Conservation (phyloP, 1,140 invertebrate genomes). For the Yoshiicerus persimilis region DNA sequence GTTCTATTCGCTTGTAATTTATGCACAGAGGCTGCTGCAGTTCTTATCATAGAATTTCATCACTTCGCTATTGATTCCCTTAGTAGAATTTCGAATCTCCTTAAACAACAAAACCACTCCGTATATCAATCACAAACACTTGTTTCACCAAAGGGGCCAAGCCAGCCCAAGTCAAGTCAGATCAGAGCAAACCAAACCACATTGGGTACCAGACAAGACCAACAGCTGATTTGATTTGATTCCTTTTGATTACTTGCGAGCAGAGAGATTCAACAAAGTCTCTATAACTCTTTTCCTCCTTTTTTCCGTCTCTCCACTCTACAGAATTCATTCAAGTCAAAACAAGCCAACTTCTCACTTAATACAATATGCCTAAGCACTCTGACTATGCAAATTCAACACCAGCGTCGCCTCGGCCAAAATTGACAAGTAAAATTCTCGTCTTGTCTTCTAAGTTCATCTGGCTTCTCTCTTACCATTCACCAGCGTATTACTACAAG, state of each 20-base stretch:
- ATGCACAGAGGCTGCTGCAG: neutral
- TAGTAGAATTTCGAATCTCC: conserved; percentile 13
- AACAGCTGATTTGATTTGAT: conserved; percentile 17
- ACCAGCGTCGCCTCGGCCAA: neutral
- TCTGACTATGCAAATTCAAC: neutral
- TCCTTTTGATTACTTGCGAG: conserved; percentile 3
- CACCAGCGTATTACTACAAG: neutral
- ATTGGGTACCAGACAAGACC: neutral
- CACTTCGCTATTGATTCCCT: conserved; percentile 10
- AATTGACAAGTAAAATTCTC: neutral
- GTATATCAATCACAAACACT: conserved; percentile 22
- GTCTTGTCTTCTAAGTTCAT: neutral
- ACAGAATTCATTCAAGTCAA: no score
- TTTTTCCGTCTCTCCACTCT: neutral
- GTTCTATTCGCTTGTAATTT: neutral
- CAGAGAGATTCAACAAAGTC: neutral
- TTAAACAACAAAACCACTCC: conserved; percentile 20
- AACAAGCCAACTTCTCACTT: neutral
- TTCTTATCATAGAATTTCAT: conserved; percentile 18
- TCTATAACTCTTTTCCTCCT: neutral
- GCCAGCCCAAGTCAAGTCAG: neutral
- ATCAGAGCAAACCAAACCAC: neutral
- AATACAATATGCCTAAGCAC: neutral
- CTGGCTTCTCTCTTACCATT: neutral
- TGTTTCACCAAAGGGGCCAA: conserved; percentile 14